These are phyloP conservation scores for Miniopterus natalensis DNA, from an alignment of 2,113 vertebrate genomes.

Conservation along the genomic window DNA sequence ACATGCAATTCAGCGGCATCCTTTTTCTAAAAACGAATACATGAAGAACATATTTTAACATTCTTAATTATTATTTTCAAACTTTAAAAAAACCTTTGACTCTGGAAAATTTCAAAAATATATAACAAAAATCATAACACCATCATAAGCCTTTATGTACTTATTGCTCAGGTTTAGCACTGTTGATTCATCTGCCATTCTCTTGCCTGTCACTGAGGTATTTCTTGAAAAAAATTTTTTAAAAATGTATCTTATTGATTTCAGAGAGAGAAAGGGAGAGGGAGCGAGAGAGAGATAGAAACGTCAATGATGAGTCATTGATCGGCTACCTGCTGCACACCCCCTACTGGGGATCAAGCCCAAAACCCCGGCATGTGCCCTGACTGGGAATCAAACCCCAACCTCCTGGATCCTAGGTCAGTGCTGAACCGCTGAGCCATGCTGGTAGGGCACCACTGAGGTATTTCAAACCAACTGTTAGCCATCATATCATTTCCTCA, in stretches of 20 bases:
- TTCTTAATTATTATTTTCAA: constrained; percentile 53
- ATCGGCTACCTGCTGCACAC: too few species aligned
- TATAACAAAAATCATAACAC: background rate
- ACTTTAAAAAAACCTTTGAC: background rate
- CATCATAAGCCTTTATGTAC: background rate
- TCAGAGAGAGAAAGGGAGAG: too few species aligned
- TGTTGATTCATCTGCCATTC: background rate
- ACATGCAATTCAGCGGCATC: background rate
- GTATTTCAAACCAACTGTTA: background rate
- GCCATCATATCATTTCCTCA: background rate
- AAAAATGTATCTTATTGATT: too few species aligned
- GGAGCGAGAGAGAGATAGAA: too few species aligned
- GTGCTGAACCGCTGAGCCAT: too few species aligned
- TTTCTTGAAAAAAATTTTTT: too few species aligned
- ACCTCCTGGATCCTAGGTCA: too few species aligned
- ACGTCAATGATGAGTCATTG: too few species aligned
- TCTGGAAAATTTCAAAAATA: background rate
- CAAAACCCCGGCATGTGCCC: too few species aligned
- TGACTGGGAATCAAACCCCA: too few species aligned
- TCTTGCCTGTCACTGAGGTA: background rate
- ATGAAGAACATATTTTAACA: background rate
- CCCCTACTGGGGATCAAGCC: too few species aligned
- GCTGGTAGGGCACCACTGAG: background rate
- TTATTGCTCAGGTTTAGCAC: background rate
- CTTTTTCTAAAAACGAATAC: background rate